Conservation (phyloP, 2,888 invertebrate species). For the Hedya salicella region DNA sequence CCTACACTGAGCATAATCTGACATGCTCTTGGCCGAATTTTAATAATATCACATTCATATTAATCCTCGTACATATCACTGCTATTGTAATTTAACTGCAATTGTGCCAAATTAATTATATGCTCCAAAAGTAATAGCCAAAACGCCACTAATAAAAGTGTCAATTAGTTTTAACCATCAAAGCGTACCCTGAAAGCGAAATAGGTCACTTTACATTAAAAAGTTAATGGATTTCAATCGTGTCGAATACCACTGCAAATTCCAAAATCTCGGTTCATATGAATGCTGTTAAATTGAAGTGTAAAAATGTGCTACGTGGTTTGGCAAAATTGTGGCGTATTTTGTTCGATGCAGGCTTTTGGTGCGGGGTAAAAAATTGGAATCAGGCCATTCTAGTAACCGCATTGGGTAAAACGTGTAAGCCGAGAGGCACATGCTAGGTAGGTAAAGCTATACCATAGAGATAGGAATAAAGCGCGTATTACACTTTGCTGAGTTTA, state of each 20-base stretch:
- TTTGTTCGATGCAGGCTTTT: slow-evolving; percentile 16
- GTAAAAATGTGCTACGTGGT: slow-evolving; percentile 29
- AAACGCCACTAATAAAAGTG: neutral
- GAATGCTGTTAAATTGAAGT: slow-evolving; percentile 14
- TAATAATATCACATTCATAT: too few relatives aligned
- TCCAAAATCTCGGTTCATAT: neutral
- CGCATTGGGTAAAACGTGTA: slow-evolving; percentile 16
- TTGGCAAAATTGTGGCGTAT: slow-evolving; percentile 21
- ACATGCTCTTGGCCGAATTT: too few relatives aligned
- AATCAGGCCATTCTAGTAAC: slow-evolving; percentile 18
- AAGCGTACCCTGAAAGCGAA: too few relatives aligned
- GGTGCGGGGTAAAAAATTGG: slow-evolving; percentile 27
- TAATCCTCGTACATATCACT: too few relatives aligned
- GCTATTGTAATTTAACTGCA: too few relatives aligned
- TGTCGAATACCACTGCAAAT: slow-evolving; percentile 2
- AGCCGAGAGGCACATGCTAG: too few relatives aligned
- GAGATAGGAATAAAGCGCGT: too few relatives aligned
- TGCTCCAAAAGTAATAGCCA: neutral
- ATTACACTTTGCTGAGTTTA: too few relatives aligned
- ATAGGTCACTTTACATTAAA: neutral
- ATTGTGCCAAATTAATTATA: too few relatives aligned
- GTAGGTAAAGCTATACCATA: too few relatives aligned
- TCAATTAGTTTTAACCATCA: too few relatives aligned
- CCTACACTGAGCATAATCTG: too few relatives aligned
- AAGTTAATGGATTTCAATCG: slow-evolving; percentile 5